phyloP scores from a whole-genome alignment of 1,140 invertebrate species.

The Bombus consobrinus region DNA sequence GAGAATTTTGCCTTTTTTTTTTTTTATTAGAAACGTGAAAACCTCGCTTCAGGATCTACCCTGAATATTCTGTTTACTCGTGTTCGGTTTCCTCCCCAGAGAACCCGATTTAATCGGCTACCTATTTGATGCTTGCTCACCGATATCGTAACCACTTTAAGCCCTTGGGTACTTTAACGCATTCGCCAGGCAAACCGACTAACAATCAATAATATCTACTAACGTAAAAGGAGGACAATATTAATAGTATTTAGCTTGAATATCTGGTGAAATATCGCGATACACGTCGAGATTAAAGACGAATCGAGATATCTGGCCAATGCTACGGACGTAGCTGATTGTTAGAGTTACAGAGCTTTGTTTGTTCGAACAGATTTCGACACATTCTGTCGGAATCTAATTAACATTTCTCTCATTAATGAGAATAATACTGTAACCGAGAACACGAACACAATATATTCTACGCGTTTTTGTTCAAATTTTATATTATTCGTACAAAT shows the following conservation, averaged over 20 bases:
- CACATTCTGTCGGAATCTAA: neutral
- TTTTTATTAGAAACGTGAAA: neutral
- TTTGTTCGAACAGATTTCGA: neutral
- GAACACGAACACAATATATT: too few relatives aligned
- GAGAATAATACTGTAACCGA: too few relatives aligned
- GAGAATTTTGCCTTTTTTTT: neutral
- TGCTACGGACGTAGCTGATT: too few relatives aligned
- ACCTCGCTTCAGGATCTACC: neutral
- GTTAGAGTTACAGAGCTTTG: neutral
- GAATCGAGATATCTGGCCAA: too few relatives aligned
- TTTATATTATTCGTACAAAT: too few relatives aligned
- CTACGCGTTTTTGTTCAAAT: too few relatives aligned
- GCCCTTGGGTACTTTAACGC: slow-evolving; percentile 27
- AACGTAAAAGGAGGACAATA: slow-evolving; percentile 1
- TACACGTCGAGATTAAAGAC: too few relatives aligned
- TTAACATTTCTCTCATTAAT: neutral
- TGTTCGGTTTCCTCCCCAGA: neutral
- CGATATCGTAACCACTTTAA: slow-evolving; percentile 28
- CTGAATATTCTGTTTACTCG: neutral
- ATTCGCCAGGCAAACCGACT: slow-evolving; percentile 4
- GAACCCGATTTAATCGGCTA: slow-evolving; percentile 10
- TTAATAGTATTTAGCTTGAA: slow-evolving; percentile 17
- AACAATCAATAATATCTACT: slow-evolving; percentile 41
- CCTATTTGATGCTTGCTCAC: neutral
- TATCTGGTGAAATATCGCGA: neutral